phyloP scores from a whole-genome alignment of 2,797 vertebrate species.

The Aratinga solstitialis region DNA sequence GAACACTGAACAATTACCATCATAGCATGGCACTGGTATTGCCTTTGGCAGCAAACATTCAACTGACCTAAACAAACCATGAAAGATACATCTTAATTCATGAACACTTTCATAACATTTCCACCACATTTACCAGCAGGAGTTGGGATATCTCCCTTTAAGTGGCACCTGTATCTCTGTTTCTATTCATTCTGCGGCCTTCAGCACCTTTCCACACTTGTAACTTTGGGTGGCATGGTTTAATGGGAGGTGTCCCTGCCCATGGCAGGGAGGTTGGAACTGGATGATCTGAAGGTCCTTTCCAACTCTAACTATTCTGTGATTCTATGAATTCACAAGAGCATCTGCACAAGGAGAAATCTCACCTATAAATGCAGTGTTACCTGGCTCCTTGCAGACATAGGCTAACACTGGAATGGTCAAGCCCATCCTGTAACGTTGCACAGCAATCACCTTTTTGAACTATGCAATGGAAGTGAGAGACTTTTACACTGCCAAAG shows the following conservation, averaged over 20 bases:
- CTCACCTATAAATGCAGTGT: not conserved
- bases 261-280: no score
- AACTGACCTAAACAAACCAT: not conserved
- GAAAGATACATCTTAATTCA: not conserved
- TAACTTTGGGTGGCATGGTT: not conserved
- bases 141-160: not conserved
- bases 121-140: not conserved
- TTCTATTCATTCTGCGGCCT: not conserved
- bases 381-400: not conserved
- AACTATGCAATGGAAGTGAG: not conserved
- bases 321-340: not conserved
- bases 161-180: not conserved
- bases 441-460: not conserved
- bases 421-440: not conserved
- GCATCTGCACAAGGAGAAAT: not conserved
- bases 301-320: no score
- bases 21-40: not conserved
- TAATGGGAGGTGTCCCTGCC: no score
- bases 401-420: not conserved
- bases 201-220: not conserved
- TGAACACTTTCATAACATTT: not conserved
- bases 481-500: not conserved
- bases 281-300: no score
- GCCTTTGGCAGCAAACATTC: not conserved
- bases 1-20: not conserved